Conservation (phyloP, 2,888 invertebrate species). For the Eubasilissa splendida region DNA sequence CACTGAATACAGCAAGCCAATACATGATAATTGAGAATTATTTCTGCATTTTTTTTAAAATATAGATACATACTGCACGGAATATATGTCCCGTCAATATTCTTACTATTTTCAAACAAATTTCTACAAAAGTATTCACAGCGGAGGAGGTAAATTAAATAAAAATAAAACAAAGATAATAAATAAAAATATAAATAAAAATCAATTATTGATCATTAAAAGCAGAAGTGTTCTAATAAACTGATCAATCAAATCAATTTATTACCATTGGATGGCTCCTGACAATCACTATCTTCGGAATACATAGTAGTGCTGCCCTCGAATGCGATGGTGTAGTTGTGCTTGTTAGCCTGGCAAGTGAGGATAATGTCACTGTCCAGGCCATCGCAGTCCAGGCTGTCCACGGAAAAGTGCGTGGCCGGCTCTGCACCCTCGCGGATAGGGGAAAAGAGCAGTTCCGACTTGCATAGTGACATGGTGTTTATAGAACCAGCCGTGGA, state of each 20-base stretch:
- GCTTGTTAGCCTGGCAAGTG: slow-evolving; percentile 93
- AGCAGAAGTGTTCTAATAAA: too few relatives aligned
- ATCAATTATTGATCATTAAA: too few relatives aligned
- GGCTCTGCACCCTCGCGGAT: slow-evolving; percentile 84
- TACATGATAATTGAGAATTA: too few relatives aligned
- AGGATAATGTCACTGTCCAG: slow-evolving; percentile 89
- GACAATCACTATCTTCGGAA: slow-evolving; percentile 87
- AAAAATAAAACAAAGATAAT: too few relatives aligned
- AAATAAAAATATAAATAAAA: too few relatives aligned
- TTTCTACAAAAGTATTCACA: too few relatives aligned
- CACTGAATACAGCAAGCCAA: too few relatives aligned
- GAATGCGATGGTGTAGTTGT: slow-evolving; percentile 96
- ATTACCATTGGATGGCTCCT: slow-evolving; percentile 49
- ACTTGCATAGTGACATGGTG: slow-evolving; percentile 93
- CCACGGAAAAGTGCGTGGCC: slow-evolving; percentile 87
- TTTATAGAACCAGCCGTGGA: slow-evolving; percentile 81
- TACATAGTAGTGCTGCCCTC: slow-evolving; percentile 90
- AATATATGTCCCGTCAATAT: too few relatives aligned
- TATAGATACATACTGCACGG: too few relatives aligned
- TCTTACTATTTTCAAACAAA: too few relatives aligned
- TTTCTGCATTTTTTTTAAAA: too few relatives aligned
- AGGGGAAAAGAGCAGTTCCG: slow-evolving; percentile 91
- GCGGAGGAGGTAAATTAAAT: too few relatives aligned
- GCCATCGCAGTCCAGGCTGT: slow-evolving; percentile 91
- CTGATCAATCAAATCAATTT: background rate